phyloP scores from a whole-genome alignment of 2,797 vertebrate species.

The Denticeps clupeoides region DNA sequence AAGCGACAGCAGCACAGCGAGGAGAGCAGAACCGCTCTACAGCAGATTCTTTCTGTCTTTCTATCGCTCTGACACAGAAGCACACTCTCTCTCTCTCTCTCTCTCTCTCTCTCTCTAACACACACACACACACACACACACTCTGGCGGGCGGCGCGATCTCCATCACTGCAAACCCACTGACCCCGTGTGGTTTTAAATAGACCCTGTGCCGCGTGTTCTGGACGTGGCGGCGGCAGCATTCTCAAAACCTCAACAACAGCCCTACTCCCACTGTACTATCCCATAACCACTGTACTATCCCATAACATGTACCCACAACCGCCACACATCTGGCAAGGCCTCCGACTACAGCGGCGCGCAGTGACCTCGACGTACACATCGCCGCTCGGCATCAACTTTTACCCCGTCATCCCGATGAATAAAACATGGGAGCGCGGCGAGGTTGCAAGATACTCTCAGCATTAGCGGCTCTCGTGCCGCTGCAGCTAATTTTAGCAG shows the following conservation, averaged over 20 bases:
- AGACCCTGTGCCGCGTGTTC: not conserved
- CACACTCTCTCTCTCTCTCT: not conserved
- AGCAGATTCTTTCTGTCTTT: slow-evolving; percentile 29
- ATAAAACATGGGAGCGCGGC: too few species aligned
- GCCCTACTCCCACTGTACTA: too few species aligned
- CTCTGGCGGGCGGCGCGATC: not conserved
- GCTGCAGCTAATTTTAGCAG: too few species aligned
- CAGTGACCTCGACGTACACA: not conserved
- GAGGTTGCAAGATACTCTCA: too few species aligned
- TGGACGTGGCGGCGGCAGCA: too few species aligned
- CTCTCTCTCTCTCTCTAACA: slow-evolving; percentile 21
- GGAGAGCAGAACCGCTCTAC: slow-evolving; percentile 29
- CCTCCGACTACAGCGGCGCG: not conserved
- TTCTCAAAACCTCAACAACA: too few species aligned
- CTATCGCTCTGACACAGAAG: slow-evolving; percentile 3
- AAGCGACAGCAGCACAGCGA: slow-evolving; percentile 47
- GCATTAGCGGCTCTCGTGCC: too few species aligned
- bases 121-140: slow-evolving; percentile 23
- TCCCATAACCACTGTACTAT: too few species aligned
- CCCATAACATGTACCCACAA: not conserved
- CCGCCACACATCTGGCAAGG: not conserved
- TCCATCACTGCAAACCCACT: slow-evolving; percentile 2
- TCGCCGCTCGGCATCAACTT: not conserved
- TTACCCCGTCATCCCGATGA: too few species aligned
- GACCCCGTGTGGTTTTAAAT: not conserved